phyloP scores from a whole-genome alignment of 2,113 vertebrate species.

The Garra rufa region DNA sequence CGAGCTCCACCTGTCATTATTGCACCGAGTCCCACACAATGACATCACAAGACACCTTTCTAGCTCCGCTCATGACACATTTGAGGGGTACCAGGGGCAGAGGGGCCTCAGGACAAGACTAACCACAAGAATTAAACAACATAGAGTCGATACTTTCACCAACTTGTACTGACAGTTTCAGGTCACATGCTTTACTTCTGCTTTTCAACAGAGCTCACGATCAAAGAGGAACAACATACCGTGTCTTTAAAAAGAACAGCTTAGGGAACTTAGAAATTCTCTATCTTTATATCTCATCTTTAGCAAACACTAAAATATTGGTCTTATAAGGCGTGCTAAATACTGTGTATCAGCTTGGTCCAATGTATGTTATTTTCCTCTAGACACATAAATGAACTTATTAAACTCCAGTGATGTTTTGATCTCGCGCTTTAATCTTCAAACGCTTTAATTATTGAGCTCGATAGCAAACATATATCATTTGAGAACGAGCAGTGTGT shows the following conservation, averaged over 20 bases:
- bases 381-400: too few species aligned
- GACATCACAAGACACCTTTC: slow-evolving; percentile 62
- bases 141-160: slow-evolving; percentile 9
- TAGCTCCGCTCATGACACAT: slow-evolving; percentile 35
- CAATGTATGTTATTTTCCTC: too few species aligned
- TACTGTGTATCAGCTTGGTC: neutral
- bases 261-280: neutral
- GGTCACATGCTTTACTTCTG: slow-evolving; percentile 58
- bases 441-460: neutral
- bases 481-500: neutral
- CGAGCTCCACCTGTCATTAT: neutral
- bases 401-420: neutral
- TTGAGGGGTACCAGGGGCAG: neutral
- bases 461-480: neutral
- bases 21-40: slow-evolving; percentile 51
- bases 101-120: neutral
- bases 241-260: slow-evolving; percentile 18
- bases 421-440: neutral
- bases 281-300: neutral
- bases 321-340: neutral
- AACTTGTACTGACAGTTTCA: slow-evolving; percentile 18
- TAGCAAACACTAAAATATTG: neutral
- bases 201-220: slow-evolving; percentile 44
- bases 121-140: slow-evolving; percentile 17
- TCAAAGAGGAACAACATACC: slow-evolving; percentile 41